Base-by-base conservation (phyloP, 2,797 vertebrate species). In the Clamator glandarius region DNA sequence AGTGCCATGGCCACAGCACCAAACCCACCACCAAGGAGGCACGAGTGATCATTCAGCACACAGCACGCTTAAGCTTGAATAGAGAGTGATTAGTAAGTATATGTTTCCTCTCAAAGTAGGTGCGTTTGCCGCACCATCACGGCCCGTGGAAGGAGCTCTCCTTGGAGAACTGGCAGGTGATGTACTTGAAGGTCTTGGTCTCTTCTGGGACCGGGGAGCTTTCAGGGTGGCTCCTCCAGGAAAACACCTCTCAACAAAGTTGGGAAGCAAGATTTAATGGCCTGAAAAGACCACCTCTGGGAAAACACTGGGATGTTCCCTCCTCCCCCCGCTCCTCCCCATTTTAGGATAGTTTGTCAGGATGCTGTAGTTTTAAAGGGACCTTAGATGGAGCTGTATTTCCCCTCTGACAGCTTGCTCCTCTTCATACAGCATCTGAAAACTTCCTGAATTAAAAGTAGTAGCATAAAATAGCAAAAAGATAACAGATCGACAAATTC, bases 1-100 rank as follows among this genome's bases (percentile, higher is more conserved):
- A 85, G 93, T 12, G 2, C 80, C 4, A 15, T 8, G 58, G 51
- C 82, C 6, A 8, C 61, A 1, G 8, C 5, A 16, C 83, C 82
- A 70, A 58, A 76, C 64, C 25, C 41, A 84, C 55, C 72, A 44
- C 70, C 4, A 70, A 28, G 84, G 54, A 66, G 24, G 73, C 48
- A 17, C 0, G 7, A 62, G 74, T 0, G 42, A 75, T 31, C 57
- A 4, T 66, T 62, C 77, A 5, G 78, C 3, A 20, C 39, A 33
- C 73, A 84, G 94, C 51, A 21, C 2, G 25, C 67, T 90, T 6
- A 24, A 50, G 78, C 86, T 84, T 70, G 92, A 96, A 92, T 39
- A 87, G 59, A 61, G 90, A 80, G 52, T 87, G 94, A 93, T 95
- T 83, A 91, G 72, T 88, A 94, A 64, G 46, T 51, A 7, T 41